A percentile compares a stretch with the other conserved stretches of the same genome.
Conservation (phyloP, 2,888 invertebrate species). For the Oscheius onirici region DNA sequence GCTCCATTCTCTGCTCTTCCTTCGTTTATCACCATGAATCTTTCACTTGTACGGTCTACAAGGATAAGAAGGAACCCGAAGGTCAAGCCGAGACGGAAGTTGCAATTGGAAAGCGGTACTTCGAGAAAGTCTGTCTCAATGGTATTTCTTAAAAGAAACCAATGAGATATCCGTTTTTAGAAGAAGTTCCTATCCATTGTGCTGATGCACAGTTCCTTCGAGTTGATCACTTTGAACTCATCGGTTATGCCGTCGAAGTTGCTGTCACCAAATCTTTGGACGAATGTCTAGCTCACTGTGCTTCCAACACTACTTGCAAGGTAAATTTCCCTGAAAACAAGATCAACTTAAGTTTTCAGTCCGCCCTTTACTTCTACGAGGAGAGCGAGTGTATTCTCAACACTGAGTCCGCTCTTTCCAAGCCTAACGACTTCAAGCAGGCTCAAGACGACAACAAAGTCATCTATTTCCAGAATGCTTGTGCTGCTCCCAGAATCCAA, state of each 20-base stretch:
- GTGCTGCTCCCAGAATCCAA: constrained; percentile 34
- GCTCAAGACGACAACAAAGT: constrained; percentile 53
- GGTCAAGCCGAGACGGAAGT: constrained; percentile 45
- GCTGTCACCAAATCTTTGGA: constrained; percentile 59
- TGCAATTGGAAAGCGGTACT: constrained; percentile 57
- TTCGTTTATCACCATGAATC: constrained; percentile 62
- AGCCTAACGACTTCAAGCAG: constrained; percentile 49
- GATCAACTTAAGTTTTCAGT: constrained; percentile 49
- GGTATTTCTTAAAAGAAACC: constrained; percentile 36
- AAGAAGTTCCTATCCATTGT: constrained; percentile 56
- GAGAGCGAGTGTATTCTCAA: constrained; percentile 71
- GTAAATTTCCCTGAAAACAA: constrained; percentile 29
- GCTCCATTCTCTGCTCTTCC: constrained; percentile 56
- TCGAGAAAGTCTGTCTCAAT: constrained; percentile 69
- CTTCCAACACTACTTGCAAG: constrained; percentile 64
- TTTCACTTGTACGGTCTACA: constrained; percentile 60
- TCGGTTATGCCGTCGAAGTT: constrained; percentile 63
- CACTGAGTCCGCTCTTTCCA: constrained; percentile 63
- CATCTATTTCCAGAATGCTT: constrained; percentile 70
- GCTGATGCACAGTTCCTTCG: constrained; percentile 63
- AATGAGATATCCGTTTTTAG: constrained; percentile 41
- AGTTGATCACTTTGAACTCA: constrained; percentile 67
- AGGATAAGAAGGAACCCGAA: constrained; percentile 54
- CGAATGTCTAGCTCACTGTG: constrained; percentile 65
- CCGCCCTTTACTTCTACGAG: constrained; percentile 71